Conservation (phyloP, 2,113 vertebrate species). For the Microtus montanus region DNA sequence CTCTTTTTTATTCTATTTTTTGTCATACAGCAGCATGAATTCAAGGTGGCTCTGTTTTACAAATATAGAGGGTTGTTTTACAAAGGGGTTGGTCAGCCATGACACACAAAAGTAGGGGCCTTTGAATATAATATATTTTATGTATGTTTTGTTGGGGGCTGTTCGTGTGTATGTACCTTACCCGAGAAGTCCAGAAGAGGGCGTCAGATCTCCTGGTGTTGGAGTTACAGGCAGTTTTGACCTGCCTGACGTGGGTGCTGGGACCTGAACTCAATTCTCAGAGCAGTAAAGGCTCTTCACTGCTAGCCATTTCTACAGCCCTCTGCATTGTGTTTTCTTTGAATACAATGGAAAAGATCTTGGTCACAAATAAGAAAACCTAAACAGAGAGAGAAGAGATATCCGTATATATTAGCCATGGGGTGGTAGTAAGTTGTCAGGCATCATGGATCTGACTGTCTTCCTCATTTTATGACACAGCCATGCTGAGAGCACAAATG, state of each 20-base stretch:
- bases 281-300: neutral
- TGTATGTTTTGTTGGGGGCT: neutral
- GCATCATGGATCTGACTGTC: accelerated
- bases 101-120: too few relatives aligned
- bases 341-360: neutral
- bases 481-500: neutral
- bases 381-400: neutral
- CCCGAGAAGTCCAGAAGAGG: neutral
- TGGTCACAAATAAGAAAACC: neutral
- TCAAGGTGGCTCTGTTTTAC: too few relatives aligned
- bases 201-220: neutral
- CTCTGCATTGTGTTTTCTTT: neutral
- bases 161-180: neutral
- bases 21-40: too few relatives aligned
- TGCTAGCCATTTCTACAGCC: neutral
- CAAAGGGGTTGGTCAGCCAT: too few relatives aligned
- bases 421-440: neutral
- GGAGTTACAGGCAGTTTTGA: neutral
- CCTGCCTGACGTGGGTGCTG: neutral
- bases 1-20: too few relatives aligned
- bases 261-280: neutral
- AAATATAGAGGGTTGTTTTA: too few relatives aligned
- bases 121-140: too few relatives aligned
- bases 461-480: neutral
- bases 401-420: too few relatives aligned